Evolutionary conservation across 2,113 vertebrate genomes (phyloP).

Genomic region (Zosterops hypoxanthus): DNA sequence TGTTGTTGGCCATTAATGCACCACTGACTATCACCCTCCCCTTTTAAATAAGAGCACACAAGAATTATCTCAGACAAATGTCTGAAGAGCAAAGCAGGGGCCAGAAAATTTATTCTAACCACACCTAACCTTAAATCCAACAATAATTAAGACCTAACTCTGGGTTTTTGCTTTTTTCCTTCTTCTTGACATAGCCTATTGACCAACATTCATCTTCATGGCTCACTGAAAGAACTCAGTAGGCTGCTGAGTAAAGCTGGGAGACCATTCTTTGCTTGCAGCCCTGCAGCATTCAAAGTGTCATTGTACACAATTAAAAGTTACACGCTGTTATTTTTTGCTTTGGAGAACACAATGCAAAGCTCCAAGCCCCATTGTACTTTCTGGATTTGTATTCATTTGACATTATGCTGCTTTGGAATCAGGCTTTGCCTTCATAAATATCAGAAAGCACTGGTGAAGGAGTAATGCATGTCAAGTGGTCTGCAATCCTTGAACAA

Average conservation of each 20-base stretch:
- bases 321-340: neutral
- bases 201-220: neutral
- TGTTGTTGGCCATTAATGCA: neutral
- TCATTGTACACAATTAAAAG: neutral
- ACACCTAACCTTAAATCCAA: neutral
- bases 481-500: conserved; percentile 17
- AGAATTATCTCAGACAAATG: neutral
- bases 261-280: neutral
- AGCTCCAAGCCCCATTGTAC: neutral
- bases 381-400: neutral
- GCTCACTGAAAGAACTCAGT: neutral
- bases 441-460: neutral
- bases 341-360: neutral
- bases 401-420: neutral
- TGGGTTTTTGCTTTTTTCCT: neutral
- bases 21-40: rapidly evolving
- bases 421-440: conserved; percentile 7
- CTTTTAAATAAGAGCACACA: neutral
- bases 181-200: neutral
- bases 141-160: neutral
- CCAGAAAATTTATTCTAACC: neutral
- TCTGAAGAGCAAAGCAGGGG: neutral
- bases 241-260: neutral
- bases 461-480: conserved; percentile 13
- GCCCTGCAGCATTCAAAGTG: neutral